Evolutionary conservation across 2,888 invertebrate genomes (phyloP).

Genomic region (Lysandra bellargus): DNA sequence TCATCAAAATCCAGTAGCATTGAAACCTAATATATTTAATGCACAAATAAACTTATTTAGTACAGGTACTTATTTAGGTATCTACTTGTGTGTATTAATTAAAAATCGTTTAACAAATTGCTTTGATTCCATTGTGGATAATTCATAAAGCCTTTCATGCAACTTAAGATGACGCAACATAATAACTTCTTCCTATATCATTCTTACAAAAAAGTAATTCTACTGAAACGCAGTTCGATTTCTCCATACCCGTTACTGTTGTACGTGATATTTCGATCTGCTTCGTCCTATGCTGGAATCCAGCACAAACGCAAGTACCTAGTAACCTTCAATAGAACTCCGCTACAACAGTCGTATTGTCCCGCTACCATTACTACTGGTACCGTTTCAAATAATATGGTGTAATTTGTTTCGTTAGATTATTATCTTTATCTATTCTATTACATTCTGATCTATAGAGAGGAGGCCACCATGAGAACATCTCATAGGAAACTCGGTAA

Average conservation of each 20-base stretch:
- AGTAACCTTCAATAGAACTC: slow-evolving; percentile 39
- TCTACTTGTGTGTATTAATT: no score
- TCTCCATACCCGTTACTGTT: slow-evolving; percentile 22
- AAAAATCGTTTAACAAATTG: no score
- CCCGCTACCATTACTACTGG: slow-evolving; percentile 66
- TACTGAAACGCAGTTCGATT: not conserved
- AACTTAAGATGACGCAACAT: not conserved
- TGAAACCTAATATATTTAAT: no score
- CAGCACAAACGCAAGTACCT: slow-evolving; percentile 23
- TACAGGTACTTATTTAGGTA: no score
- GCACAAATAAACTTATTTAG: no score
- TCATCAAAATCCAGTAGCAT: no score
- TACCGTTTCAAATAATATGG: slow-evolving; percentile 56
- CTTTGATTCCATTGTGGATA: not conserved
- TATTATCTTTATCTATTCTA: slow-evolving; percentile 55
- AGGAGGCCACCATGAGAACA: not conserved
- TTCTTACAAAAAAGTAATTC: not conserved
- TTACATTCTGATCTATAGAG: slow-evolving; percentile 51
- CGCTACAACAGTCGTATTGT: slow-evolving; percentile 58
- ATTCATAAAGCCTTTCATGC: not conserved
- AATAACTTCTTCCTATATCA: not conserved
- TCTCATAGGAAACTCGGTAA: not conserved
- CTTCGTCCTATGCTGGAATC: slow-evolving; percentile 30
- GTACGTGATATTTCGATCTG: slow-evolving; percentile 10
- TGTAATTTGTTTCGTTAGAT: slow-evolving; percentile 52